phyloP scores from a whole-genome alignment of 1,140 invertebrate genomes.

The Belonocnema kinseyi region DNA sequence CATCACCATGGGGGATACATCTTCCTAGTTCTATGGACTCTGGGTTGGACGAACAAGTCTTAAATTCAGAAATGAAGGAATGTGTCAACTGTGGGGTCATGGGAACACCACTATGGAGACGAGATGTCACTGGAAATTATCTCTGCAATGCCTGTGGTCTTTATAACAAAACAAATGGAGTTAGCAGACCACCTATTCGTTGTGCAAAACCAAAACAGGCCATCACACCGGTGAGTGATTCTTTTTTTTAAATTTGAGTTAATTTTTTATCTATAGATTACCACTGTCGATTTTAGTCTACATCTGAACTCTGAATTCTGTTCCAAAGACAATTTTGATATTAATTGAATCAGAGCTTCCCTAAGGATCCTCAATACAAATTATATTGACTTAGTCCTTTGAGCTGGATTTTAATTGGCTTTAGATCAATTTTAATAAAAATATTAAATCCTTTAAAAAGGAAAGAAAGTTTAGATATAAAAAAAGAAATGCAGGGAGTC shows the following conservation, averaged over 20 bases:
- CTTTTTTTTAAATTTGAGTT: conserved; percentile 22
- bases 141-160: conserved; percentile 92
- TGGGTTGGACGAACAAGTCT: conserved; percentile 59
- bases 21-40: conserved; percentile 55
- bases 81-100: conserved; percentile 93
- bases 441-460: too few relatives aligned
- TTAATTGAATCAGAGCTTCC: too few relatives aligned
- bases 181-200: conserved; percentile 84
- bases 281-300: too few relatives aligned
- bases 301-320: too few relatives aligned
- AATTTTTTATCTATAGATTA: neutral
- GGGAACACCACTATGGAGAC: conserved; percentile 90
- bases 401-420: too few relatives aligned
- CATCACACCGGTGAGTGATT: conserved; percentile 61
- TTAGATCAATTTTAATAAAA: too few relatives aligned
- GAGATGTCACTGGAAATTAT: conserved; percentile 92
- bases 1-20: conserved; percentile 60
- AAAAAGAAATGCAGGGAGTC: neutral
- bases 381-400: too few relatives aligned
- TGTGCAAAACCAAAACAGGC: conserved; percentile 76
- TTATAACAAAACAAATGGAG: conserved; percentile 91
- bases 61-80: conserved; percentile 81
- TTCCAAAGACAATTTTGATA: too few relatives aligned
- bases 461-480: too few relatives aligned
- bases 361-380: too few relatives aligned